phyloP scores from a whole-genome alignment of 2,113 vertebrate species.

The Nerophis ophidion region DNA sequence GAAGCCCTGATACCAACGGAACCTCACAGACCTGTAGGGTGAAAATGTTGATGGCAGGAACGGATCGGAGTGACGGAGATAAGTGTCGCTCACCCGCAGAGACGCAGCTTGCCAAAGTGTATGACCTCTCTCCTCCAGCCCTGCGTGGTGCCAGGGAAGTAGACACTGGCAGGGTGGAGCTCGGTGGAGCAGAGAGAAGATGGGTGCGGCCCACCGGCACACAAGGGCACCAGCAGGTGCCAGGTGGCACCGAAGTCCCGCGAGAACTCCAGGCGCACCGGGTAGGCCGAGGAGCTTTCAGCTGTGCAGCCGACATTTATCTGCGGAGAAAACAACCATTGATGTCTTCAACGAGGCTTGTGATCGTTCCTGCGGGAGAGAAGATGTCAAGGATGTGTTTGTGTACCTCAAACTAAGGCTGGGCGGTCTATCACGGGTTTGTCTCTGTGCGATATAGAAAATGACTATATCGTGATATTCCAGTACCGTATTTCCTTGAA shows the following conservation, averaged over 20 bases:
- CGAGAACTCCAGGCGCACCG: slow-evolving; percentile 89
- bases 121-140: slow-evolving; percentile 94
- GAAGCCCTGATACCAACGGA: slow-evolving; percentile 98
- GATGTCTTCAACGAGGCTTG: neutral
- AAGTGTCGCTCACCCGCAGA: slow-evolving; percentile 83
- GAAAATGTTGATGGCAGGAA: neutral
- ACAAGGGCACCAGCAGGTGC: slow-evolving; percentile 92
- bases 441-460: no score
- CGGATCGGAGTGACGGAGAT: no score
- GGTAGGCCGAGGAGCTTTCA: slow-evolving; percentile 85
- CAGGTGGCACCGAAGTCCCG: slow-evolving; percentile 92
- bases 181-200: slow-evolving; percentile 93
- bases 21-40: slow-evolving; percentile 80
- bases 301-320: slow-evolving; percentile 94
- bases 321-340: slow-evolving; percentile 57
- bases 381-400: slow-evolving; percentile 16
- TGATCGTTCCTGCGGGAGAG: slow-evolving; percentile 6
- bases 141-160: slow-evolving; percentile 87
- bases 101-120: slow-evolving; percentile 88
- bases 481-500: no score
- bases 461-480: no score
- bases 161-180: slow-evolving; percentile 91
- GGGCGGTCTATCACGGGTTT: no score
- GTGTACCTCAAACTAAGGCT: slow-evolving; percentile 91
- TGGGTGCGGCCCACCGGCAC: slow-evolving; percentile 84